A percentile compares a stretch with the other conserved stretches of the same genome.
phyloP scores from a whole-genome alignment of 2,113 vertebrate species.

The Bubo scandiacus region DNA sequence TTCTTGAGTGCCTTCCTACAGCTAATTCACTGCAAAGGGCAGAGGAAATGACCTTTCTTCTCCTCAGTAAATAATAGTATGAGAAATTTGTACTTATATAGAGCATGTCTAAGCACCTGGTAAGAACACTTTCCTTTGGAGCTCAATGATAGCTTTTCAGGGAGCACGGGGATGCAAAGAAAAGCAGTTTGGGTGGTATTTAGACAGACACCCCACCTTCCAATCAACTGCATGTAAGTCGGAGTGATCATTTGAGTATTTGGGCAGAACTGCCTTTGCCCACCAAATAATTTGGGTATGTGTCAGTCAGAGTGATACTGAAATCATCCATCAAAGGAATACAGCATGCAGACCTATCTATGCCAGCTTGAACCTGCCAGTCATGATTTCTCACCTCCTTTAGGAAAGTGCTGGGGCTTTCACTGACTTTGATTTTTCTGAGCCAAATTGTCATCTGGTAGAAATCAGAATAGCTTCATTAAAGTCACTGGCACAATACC shows the following conservation, averaged over 20 bases:
- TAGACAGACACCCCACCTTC: not conserved
- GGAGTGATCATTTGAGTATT: not conserved
- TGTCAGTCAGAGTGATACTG: not conserved
- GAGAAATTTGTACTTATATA: not conserved
- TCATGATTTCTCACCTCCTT: slow-evolving; percentile 12
- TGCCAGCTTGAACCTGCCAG: slow-evolving; percentile 31
- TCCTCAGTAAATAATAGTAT: not conserved
- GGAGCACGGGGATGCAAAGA: not conserved
- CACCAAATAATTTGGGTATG: not conserved
- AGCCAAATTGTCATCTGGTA: slow-evolving; percentile 33
- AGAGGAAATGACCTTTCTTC: not conserved
- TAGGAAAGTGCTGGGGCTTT: not conserved
- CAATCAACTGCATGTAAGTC: not conserved
- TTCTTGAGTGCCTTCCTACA: not conserved
- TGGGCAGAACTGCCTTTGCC: not conserved
- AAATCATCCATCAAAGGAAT: not conserved
- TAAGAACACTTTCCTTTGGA: not conserved
- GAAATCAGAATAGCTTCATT: slow-evolving; percentile 30
- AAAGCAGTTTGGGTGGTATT: not conserved
- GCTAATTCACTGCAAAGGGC: not conserved
- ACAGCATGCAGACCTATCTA: not conserved
- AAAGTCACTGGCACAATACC: not conserved
- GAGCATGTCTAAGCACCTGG: not conserved
- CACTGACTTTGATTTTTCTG: not conserved
- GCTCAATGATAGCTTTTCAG: not conserved